Conservation (phyloP, 2,113 vertebrate genomes). For the Apteryx mantelli region DNA sequence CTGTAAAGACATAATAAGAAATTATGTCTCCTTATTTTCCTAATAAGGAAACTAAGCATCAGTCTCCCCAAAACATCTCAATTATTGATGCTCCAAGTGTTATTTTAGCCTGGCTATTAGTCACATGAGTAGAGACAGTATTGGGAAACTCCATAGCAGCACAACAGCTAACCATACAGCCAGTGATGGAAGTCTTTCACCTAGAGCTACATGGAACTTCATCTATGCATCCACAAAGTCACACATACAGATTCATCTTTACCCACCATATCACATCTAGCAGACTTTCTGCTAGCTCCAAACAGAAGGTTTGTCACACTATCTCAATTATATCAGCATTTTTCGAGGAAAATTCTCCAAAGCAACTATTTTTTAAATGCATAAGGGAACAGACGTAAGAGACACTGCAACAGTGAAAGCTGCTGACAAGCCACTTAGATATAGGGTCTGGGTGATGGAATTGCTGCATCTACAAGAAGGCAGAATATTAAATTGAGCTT, state of each 20-base stretch:
- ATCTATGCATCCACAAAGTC: not conserved
- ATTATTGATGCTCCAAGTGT: not conserved
- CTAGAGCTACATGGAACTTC: not conserved
- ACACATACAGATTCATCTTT: not conserved
- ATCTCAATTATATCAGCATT: not conserved
- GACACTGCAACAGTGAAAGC: not conserved
- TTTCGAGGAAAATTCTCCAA: conserved; percentile 13
- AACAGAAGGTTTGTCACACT: not conserved
- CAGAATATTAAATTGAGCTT: not conserved
- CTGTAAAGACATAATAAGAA: not conserved
- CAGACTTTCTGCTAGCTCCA: not conserved
- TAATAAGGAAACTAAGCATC: not conserved
- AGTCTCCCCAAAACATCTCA: not conserved
- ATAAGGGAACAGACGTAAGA: not conserved
- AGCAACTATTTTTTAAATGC: not conserved
- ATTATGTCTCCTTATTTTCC: not conserved
- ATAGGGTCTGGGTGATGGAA: not conserved
- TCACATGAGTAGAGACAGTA: not conserved
- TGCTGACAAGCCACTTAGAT: conserved; percentile 7
- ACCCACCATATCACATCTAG: not conserved
- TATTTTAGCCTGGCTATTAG: not conserved
- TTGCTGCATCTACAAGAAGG: not conserved
- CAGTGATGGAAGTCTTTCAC: not conserved
- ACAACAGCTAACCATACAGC: not conserved
- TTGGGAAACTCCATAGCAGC: not conserved